A percentile compares a stretch with the other conserved stretches of the same genome.
Conservation (phyloP, 2,888 invertebrate species). For the Hirudinaria manillensis region DNA sequence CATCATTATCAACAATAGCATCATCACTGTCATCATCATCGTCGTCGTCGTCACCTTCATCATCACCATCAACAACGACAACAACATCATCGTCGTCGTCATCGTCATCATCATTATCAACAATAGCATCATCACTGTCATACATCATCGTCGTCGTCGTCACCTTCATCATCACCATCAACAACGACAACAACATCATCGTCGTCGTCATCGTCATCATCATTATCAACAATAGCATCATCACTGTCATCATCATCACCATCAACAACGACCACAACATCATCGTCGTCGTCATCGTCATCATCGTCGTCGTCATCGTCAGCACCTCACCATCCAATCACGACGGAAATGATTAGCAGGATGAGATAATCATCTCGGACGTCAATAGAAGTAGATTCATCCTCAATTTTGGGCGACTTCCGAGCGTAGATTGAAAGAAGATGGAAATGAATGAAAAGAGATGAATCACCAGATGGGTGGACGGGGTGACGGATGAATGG, state of each 20-base stretch:
- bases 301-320: too few relatives aligned
- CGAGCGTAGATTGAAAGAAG: neutral
- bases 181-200: slow-evolving; percentile 17
- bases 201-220: slow-evolving; percentile 8
- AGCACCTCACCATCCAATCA: too few relatives aligned
- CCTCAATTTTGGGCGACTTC: neutral
- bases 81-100: slow-evolving; percentile 30
- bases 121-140: slow-evolving; percentile 33
- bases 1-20: too few relatives aligned
- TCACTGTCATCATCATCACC: too few relatives aligned
- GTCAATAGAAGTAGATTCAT: too few relatives aligned
- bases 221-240: too few relatives aligned
- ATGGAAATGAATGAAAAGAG: neutral
- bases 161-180: slow-evolving; percentile 24
- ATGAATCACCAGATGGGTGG: neutral
- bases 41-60: too few relatives aligned
- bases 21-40: too few relatives aligned
- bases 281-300: neutral
- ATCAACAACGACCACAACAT: too few relatives aligned
- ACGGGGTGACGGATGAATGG: neutral
- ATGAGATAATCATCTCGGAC: too few relatives aligned
- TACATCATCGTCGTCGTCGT: slow-evolving; percentile 9
- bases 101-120: slow-evolving; percentile 35
- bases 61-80: neutral
- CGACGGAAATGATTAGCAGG: too few relatives aligned